Base-by-base conservation (phyloP, 1,140 invertebrate species). In the Penaeus indicus region DNA sequence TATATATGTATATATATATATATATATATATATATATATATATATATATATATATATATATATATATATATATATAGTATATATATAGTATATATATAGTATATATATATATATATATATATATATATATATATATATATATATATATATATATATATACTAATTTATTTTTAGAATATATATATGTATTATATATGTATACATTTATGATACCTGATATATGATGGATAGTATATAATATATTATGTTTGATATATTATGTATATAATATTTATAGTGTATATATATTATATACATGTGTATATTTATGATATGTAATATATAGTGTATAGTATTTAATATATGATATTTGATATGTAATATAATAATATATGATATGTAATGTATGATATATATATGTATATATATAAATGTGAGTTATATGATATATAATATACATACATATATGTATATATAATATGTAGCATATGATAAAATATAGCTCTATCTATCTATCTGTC, bases 61-160 rank as follows among this genome's bases (percentile, higher is more conserved):
- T 60, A 80, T 69, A 69, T 19, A 69, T 69, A 69, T 18, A 80
- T 80, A 80, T 54, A 80, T 47, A 80, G n/a, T n/a, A n/a, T n/a
- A n/a, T n/a, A n/a, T n/a, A 19, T 19, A 7, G 21, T 42, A 19
- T 16, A n/a, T 25, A 16, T 38, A 38, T 22, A 11, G 25, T 32
- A 75, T 75, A 75, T 75, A 75, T 75, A 27, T 75, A 75, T 75
- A 75, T 75, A 75, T 75, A 75, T 75, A 27, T 27, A 75, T 75
- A 75, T 75, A 75, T 75, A 27, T 72, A 27, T 25, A 25, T 72
- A 72, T 25, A 72, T 79, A 60, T 19, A 60, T 60, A 19, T n/a
- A n/a, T 60, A 22, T 22, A 47, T n/a, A 54, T 60, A n/a, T n/a
- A n/a, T n/a, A n/a, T n/a, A n/a, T n/a, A n/a, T n/a, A n/a, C 25